Evolutionary conservation across 2,888 invertebrate genomes (phyloP).

Genomic region (Latheticus oryzae): DNA sequence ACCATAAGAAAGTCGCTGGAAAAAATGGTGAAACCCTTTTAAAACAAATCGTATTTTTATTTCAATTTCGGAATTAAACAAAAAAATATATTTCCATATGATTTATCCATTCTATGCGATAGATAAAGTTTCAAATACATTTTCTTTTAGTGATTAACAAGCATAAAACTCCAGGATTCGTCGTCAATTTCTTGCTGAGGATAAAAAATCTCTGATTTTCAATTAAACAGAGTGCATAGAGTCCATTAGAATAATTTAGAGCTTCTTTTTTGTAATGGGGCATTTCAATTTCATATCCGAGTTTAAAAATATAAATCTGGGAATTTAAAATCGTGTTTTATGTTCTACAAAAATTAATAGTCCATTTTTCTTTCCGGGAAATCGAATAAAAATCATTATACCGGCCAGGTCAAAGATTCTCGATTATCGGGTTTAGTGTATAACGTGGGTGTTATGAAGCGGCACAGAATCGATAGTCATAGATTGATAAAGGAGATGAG

Average conservation of each 20-base stretch:
- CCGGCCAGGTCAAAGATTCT: conserved; percentile 42
- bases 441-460: conserved; percentile 57
- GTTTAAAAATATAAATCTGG: conserved; percentile 42
- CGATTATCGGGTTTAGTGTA: conserved; percentile 55
- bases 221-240: conserved; percentile 53
- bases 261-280: conserved; percentile 44
- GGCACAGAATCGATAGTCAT: conserved; percentile 61
- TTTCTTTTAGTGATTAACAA: conserved; percentile 23
- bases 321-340: conserved; percentile 35
- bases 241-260: conserved; percentile 50
- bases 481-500: conserved; percentile 64
- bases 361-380: conserved; percentile 44
- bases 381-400: conserved; percentile 49
- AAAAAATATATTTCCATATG: too few species aligned
- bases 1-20: too few species aligned
- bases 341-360: conserved; percentile 45
- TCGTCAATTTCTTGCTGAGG: conserved; percentile 17
- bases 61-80: too few species aligned
- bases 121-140: conserved; percentile 9
- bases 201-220: conserved; percentile 41
- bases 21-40: too few species aligned
- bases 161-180: conserved; percentile 46
- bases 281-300: conserved; percentile 47
- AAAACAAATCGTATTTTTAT: too few species aligned
- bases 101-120: too few species aligned